Base-by-base conservation (phyloP, 2,113 vertebrate species). In the human region DNA sequence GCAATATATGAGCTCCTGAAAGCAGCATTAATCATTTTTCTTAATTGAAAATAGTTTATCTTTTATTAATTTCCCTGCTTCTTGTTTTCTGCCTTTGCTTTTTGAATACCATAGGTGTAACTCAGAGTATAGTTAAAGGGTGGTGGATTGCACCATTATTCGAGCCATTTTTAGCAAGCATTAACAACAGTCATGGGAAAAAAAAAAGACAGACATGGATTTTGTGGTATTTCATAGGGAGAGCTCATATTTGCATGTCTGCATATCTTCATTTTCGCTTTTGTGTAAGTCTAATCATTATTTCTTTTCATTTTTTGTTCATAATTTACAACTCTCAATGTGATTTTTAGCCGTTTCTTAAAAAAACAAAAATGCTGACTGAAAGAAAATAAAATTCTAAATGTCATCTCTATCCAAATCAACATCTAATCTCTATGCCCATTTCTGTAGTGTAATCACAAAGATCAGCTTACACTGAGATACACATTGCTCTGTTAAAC, bases 51-150 rank as follows among this genome's bases (percentile, higher is more conserved):
- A 95, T 0, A 96, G 30, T 55, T 90, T 97, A 94, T 84, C 38
- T 86, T 95, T 96, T 93, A 97, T 83, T 91, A 22, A 70, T 95
- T 95, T 73, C 45, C 79, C 23, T 90, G n/a, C 11, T 76, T 88
- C 81, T 96, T 93, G 86, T 97, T 97, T 97, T 93, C 61, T 66
- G n/a, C 75, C 55, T 89, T 96, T 98, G 94, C 57, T 45, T n/a
- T 96, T 80, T 91, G 89, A 64, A 94, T 96, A 96, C 92, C 22
- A 8, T 73, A 87, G 59, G 23, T 82, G 73, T 72, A 78, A 93
- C 3, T 94, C 82, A 89, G 27, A 87, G 80, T 64, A 38, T 96
- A 96, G 93, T 97, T 25, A 82, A 92, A 70, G n/a, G 80, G 57
- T 76, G 40, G 50, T 84, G 88, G 3, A 80, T 83, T 13, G 57